Conservation (phyloP, 1,140 invertebrate species). For the Drosophila guanche region DNA sequence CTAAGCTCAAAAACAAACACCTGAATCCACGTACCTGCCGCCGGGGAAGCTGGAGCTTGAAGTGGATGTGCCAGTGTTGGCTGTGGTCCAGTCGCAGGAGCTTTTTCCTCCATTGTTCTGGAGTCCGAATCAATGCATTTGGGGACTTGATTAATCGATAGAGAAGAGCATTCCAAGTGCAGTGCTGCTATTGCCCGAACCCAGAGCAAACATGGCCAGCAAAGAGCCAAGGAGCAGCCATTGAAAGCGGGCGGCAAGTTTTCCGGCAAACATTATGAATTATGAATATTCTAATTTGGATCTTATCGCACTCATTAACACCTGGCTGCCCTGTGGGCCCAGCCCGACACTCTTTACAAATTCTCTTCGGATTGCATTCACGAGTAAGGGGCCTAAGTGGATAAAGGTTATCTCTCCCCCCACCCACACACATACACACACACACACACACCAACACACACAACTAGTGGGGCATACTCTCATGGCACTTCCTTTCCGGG, state of each 20-base stretch:
- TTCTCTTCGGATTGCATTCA: constrained; percentile 39
- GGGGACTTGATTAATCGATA: constrained; percentile 15
- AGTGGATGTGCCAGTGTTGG: not conserved
- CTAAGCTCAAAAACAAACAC: constrained; percentile 61
- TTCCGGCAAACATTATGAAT: constrained; percentile 64
- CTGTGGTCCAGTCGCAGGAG: constrained; percentile 1
- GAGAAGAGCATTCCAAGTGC: not conserved
- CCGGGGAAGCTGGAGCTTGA: not conserved
- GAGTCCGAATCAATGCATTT: constrained; percentile 4
- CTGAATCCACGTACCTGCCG: constrained; percentile 6
- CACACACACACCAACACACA: constrained; percentile 20
- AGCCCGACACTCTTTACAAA: constrained; percentile 50
- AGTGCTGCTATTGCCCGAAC: constrained; percentile 3
- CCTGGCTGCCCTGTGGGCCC: constrained; percentile 41
- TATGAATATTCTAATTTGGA: constrained; percentile 78
- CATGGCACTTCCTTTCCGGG: not conserved
- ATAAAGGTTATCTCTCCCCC: constrained; percentile 69
- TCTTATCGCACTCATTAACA: constrained; percentile 80
- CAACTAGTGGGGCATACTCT: constrained; percentile 40
- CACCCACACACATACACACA: constrained; percentile 13
- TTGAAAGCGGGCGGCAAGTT: constrained; percentile 22
- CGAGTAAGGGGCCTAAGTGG: constrained; percentile 56
- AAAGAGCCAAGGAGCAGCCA: constrained; percentile 37
- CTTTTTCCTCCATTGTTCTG: constrained; percentile 2
- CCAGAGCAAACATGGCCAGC: constrained; percentile 36